A percentile compares a stretch with the other conserved stretches of the same genome.
These are phyloP conservation scores for Cheilosia soror DNA, from an alignment of 2,888 invertebrate species.

Conservation along the genomic window DNA sequence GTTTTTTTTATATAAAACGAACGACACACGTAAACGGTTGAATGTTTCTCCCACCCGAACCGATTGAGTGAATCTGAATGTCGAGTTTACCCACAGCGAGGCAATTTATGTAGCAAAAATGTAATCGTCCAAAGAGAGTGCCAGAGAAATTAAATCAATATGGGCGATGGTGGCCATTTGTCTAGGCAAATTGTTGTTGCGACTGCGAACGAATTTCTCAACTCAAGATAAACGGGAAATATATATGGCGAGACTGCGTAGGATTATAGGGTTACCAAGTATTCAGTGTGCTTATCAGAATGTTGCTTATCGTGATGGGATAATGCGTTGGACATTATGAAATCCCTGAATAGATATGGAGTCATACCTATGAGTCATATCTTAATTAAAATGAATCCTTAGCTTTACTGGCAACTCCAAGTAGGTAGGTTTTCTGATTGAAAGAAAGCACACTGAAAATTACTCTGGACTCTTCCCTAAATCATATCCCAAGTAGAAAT, in stretches of 20 bases:
- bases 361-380: no score
- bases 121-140: slow-evolving; percentile 30
- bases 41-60: slow-evolving; percentile 74
- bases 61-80: slow-evolving; percentile 73
- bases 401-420: no score
- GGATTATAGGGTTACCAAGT: slow-evolving; percentile 41
- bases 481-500: no score
- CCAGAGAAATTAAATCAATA: slow-evolving; percentile 62
- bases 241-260: not conserved
- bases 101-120: slow-evolving; percentile 66
- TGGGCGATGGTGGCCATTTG: slow-evolving; percentile 57
- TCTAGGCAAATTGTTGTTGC: slow-evolving; percentile 46
- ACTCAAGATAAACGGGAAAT: not conserved
- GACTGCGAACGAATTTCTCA: not conserved
- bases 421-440: no score
- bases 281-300: not conserved
- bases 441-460: no score
- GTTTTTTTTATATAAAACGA: slow-evolving; percentile 16
- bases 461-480: no score
- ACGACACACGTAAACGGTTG: slow-evolving; percentile 67
- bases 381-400: no score
- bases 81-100: slow-evolving; percentile 24
- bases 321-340: no score
- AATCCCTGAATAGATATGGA: no score
- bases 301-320: no score